Conservation (phyloP, 2,113 vertebrate genomes). For the Lathamus discolor region DNA sequence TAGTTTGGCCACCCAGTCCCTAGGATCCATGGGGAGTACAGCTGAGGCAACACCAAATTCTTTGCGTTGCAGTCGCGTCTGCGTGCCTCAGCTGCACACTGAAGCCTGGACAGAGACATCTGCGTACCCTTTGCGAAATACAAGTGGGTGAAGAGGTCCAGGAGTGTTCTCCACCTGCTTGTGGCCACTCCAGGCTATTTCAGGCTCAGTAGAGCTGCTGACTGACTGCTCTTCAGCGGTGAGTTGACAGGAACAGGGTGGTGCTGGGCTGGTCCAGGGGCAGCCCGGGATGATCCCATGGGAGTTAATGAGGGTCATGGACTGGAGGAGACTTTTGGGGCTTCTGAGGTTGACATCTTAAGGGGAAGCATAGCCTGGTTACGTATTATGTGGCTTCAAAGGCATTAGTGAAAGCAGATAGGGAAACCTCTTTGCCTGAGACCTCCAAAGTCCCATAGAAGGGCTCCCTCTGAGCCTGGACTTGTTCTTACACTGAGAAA, state of each 20-base stretch:
- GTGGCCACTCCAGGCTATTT: neutral
- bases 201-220: neutral
- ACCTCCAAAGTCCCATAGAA: neutral
- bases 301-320: neutral
- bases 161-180: neutral
- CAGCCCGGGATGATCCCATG: fast-evolving
- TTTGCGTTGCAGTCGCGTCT: neutral
- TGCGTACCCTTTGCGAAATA: neutral
- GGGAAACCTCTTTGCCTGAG: neutral
- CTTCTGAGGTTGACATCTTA: neutral
- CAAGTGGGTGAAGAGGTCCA: neutral
- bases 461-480: neutral
- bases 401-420: neutral
- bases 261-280: neutral
- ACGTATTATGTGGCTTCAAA: neutral
- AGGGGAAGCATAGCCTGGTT: neutral
- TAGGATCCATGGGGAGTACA: neutral
- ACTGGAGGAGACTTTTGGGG: neutral
- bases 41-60: slow-evolving; percentile 14
- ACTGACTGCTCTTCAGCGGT: neutral
- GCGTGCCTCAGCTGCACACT: neutral
- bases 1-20: neutral
- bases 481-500: neutral
- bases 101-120: neutral
- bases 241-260: neutral